These are phyloP conservation scores for Sisor rabdophorus DNA, from an alignment of 2,113 vertebrate species.

Conservation along the genomic window DNA sequence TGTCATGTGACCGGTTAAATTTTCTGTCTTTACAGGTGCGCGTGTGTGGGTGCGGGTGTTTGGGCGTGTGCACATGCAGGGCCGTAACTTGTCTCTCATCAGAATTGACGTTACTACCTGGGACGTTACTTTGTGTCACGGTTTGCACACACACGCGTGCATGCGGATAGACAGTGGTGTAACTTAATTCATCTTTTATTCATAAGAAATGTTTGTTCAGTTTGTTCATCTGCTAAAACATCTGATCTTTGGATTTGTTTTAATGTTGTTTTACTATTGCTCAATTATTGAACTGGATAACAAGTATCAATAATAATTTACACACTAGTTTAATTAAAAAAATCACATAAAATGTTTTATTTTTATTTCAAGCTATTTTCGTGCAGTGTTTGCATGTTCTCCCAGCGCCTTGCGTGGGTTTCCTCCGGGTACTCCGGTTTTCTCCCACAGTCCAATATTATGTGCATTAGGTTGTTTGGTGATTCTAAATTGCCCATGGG, in stretches of 20 bases:
- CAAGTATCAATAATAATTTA: no score
- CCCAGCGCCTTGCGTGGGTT: no score
- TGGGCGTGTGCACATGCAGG: not conserved
- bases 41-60: not conserved
- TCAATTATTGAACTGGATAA: not conserved
- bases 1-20: no score
- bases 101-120: slow-evolving; percentile 25
- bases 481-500: no score
- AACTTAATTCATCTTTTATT: not conserved
- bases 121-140: not conserved
- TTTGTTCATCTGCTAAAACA: not conserved
- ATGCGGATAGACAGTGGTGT: not conserved
- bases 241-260: not conserved
- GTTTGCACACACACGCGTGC: not conserved
- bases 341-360: no score
- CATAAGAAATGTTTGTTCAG: not conserved
- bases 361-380: no score
- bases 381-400: no score
- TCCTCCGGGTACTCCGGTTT: no score
- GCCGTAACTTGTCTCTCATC: not conserved
- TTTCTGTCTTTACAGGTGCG: not conserved
- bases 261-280: not conserved
- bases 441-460: no score
- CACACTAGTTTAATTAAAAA: no score
- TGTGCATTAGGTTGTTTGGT: no score